Percentiles rank a stretch among this genome's conserved stretches.
These are phyloP conservation scores for Alloscopus bannaensis DNA, from an alignment of 2,888 invertebrate genomes.

Conservation along the genomic window DNA sequence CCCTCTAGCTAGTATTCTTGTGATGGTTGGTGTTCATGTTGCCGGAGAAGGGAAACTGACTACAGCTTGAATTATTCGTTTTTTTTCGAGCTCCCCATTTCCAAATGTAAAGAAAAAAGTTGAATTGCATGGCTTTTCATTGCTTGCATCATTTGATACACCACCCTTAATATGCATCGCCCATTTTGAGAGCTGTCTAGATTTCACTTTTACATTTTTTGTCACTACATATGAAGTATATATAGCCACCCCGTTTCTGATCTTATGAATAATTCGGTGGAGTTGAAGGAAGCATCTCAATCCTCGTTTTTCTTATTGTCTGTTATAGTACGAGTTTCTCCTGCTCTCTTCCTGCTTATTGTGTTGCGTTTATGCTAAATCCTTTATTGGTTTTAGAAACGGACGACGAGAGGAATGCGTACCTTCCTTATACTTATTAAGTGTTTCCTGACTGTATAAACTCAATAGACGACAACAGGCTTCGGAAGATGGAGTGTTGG, in stretches of 20 bases:
- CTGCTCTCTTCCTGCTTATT: too few relatives aligned
- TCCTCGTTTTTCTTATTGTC: constrained; percentile 1
- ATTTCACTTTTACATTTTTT: constrained; percentile 19
- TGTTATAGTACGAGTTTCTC: too few relatives aligned
- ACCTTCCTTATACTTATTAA: too few relatives aligned
- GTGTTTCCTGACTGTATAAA: too few relatives aligned
- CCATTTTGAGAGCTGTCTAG: not conserved
- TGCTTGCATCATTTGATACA: constrained; percentile 14
- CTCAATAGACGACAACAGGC: too few relatives aligned
- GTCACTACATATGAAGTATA: too few relatives aligned
- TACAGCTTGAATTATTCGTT: constrained; percentile 34
- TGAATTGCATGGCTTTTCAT: constrained; percentile 29
- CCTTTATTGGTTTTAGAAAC: too few relatives aligned
- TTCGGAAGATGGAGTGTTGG: too few relatives aligned
- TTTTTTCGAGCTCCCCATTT: constrained; percentile 35
- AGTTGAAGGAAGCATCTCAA: constrained; percentile 13
- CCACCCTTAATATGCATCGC: constrained; percentile 26
- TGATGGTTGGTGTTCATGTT: constrained; percentile 26
- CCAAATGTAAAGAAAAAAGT: constrained; percentile 21
- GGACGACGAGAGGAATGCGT: too few relatives aligned
- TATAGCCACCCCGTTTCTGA: constrained; percentile 36
- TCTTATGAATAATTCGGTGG: constrained; percentile 25
- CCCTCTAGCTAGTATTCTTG: constrained; percentile 17
- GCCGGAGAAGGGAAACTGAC: constrained; percentile 6
- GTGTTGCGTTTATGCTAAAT: too few relatives aligned